phyloP scores from a whole-genome alignment of 2,888 invertebrate genomes.

The Adela reaumurella region DNA sequence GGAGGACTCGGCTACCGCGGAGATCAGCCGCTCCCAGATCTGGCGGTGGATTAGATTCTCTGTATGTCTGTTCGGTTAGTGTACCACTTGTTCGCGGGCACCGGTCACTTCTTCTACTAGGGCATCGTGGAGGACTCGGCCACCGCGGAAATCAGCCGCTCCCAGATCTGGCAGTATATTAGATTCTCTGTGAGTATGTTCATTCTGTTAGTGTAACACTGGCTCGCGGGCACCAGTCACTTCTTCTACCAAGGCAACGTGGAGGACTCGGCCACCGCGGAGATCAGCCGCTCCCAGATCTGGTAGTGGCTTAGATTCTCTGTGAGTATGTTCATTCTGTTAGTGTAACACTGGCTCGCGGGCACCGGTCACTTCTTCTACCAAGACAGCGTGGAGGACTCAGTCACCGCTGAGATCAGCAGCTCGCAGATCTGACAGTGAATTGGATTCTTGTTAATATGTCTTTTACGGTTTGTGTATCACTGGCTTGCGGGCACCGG shows the following conservation, averaged over 20 bases:
- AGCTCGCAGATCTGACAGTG: conserved; percentile 73
- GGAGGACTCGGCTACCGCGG: conserved; percentile 73
- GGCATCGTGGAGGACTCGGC: conserved; percentile 58
- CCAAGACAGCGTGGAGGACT: conserved; percentile 65
- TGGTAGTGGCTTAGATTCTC: conserved; percentile 71
- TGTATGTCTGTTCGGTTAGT: conserved; percentile 25
- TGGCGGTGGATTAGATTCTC: conserved; percentile 71
- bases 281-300: conserved; percentile 68
- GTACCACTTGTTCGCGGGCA: conserved; percentile 41
- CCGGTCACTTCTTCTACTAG: conserved; percentile 48
- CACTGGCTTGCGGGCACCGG: conserved; percentile 51
- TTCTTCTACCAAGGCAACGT: conserved; percentile 62
- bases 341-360: conserved; percentile 65
- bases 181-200: conserved; percentile 61
- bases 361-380: conserved; percentile 66
- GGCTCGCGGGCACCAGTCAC: conserved; percentile 65
- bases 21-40: conserved; percentile 68
- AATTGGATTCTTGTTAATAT: conserved; percentile 60
- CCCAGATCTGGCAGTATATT: conserved; percentile 64
- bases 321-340: conserved; percentile 58
- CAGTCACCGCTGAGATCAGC: conserved; percentile 72
- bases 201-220: conserved; percentile 64
- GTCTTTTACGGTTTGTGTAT: conserved; percentile 14
- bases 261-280: conserved; percentile 73
- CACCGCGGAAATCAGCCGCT: conserved; percentile 58